Base-by-base conservation (phyloP, 2,113 vertebrate genomes). In the Chauna torquata region DNA sequence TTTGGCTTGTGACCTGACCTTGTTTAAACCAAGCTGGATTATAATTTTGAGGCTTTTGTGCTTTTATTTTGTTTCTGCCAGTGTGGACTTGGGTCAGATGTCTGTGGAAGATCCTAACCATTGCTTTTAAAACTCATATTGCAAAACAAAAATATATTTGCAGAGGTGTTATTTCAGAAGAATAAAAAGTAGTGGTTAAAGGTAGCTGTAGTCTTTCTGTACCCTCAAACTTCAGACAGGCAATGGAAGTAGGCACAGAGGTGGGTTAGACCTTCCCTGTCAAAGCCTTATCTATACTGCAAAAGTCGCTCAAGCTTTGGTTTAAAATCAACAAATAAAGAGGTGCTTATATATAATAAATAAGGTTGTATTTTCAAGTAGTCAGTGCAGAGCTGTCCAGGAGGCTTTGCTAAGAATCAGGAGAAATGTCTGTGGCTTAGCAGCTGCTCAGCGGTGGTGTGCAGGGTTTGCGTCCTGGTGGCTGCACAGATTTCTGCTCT, bases 71-170 rank as follows among this genome's bases (percentile, higher is more conserved):
- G 0, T 79, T 82, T 49, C 11, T 52, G 32, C 20, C 52, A 42
- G 0, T 80, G 45, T 80, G 54, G 11, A 30, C 0, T 0, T 16
- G 32, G 11, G 13, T 30, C 5, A 44, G 32, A 42, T 24, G 24
- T 59, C 64, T n/a, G 4, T 1, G 1, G 16, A 40, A 3, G 47
- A 52, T 82, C 0, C 0, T 79, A 87, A 52, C 16, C 0, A 0
- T 69, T 86, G 24, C 15, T 87, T 82, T 89, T 14, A 87, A 36
- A 28, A 50, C 75, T 82, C 57, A 34, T 61, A 7, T 69, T 12
- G 71, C 2, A 58, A 62, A 93, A 94, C 20, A 22, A 14, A 1
- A 62, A 1, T 95, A 0, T n/a, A 4, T 88, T 87, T 86, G 32
- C 45, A 24, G 15, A 79, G 80, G 27, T 76, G 12, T 71, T 88